Evolutionary conservation across 2,797 vertebrate species (phyloP).

Genomic region (Parauchenoglanis punctatus): DNA sequence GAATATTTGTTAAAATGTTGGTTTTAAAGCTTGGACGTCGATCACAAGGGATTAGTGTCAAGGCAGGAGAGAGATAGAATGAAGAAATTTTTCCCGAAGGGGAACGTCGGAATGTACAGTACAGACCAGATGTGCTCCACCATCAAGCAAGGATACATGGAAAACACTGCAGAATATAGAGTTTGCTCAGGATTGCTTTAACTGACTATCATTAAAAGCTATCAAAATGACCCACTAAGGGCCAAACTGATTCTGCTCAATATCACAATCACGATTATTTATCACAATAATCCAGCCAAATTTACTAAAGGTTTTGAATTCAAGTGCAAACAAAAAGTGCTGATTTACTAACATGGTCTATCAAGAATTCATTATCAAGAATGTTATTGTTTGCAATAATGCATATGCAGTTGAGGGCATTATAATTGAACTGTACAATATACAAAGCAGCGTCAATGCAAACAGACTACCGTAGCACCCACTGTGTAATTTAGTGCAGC

Average conservation of each 20-base stretch:
- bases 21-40: slow-evolving; percentile 37
- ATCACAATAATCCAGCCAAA: neutral
- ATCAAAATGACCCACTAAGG: neutral
- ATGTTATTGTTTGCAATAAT: neutral
- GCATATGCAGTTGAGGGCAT: neutral
- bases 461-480: neutral
- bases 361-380: neutral
- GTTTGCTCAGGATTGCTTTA: neutral
- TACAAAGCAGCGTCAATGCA: neutral
- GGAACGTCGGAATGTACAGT: neutral
- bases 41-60: slow-evolving; percentile 49
- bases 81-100: slow-evolving; percentile 26
- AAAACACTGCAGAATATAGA: neutral
- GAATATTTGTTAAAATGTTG: slow-evolving; percentile 39
- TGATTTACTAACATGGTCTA: neutral
- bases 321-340: neutral
- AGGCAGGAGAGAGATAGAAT: slow-evolving; percentile 27
- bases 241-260: neutral
- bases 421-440: neutral
- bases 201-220: neutral
- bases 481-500: slow-evolving; percentile 16
- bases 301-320: neutral
- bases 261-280: neutral
- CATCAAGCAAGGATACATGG: neutral
- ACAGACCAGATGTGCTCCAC: neutral